Percentiles rank a stretch among this genome's conserved stretches.
Evolutionary conservation across 2,113 vertebrate genomes (phyloP).

Genomic region (Steatornis caripensis): DNA sequence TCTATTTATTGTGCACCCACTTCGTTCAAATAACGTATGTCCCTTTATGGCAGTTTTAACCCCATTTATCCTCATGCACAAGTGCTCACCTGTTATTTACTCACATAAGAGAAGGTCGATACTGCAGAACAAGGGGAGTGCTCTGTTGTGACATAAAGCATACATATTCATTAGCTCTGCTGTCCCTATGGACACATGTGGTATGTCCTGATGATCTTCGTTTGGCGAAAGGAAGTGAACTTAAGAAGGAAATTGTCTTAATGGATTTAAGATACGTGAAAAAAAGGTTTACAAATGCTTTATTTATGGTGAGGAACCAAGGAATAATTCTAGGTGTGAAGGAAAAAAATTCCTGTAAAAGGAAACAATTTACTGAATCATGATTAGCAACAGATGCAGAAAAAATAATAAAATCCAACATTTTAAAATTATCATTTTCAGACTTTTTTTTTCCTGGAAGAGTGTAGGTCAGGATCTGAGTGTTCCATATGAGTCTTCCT

Average conservation of each 20-base stretch:
- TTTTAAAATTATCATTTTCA: not conserved
- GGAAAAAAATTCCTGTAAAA: not conserved
- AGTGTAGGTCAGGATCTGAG: not conserved
- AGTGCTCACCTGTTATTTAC: slow-evolving; percentile 76
- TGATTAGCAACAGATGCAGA: not conserved
- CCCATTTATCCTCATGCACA: slow-evolving; percentile 66
- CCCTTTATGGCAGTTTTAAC: slow-evolving; percentile 66
- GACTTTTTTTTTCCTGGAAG: not conserved
- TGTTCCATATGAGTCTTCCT: not conserved
- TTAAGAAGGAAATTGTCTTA: slow-evolving; percentile 58
- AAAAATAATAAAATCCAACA: not conserved
- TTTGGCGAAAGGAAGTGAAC: slow-evolving; percentile 60
- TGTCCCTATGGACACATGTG: slow-evolving; percentile 61
- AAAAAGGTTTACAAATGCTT: not conserved
- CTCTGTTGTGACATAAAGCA: slow-evolving; percentile 70
- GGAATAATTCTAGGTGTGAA: not conserved
- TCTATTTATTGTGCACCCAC: slow-evolving; percentile 1
- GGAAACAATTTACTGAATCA: not conserved
- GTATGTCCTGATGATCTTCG: slow-evolving; percentile 69
- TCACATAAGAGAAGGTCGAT: slow-evolving; percentile 70
- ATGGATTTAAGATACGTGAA: slow-evolving; percentile 46
- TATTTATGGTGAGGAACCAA: not conserved
- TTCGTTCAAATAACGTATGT: slow-evolving; percentile 13
- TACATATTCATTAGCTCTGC: slow-evolving; percentile 75
- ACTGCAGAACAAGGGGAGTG: slow-evolving; percentile 65